These are phyloP conservation scores for Dicentrarchus labrax DNA, from an alignment of 2,113 vertebrate genomes.

Conservation along the genomic window DNA sequence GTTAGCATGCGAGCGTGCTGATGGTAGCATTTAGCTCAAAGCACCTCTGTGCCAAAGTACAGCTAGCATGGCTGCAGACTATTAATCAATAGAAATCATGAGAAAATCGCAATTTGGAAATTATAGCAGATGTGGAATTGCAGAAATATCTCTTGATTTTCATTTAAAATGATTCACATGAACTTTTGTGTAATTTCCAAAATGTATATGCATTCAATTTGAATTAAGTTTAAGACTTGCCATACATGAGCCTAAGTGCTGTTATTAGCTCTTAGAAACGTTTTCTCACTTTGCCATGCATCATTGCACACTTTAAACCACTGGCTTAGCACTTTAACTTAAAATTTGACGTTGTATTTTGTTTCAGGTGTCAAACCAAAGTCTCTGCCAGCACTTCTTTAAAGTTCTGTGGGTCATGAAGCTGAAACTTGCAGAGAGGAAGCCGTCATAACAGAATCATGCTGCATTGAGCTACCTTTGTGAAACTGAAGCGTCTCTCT, in stretches of 20 bases:
- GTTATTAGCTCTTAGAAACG: not conserved
- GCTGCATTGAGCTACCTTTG: not conserved
- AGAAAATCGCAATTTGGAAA: too few species aligned
- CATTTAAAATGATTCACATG: not conserved
- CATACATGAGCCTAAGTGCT: not conserved
- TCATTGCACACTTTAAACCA: not conserved
- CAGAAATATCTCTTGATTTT: too few species aligned
- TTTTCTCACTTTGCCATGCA: not conserved
- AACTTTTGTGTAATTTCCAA: not conserved
- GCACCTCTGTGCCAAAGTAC: not conserved
- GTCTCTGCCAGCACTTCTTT: not conserved
- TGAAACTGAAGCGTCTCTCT: conserved; percentile 2
- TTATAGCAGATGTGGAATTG: too few species aligned
- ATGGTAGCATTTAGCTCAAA: too few species aligned
- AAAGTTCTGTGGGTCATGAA: conserved; percentile 11
- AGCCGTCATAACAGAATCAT: not conserved
- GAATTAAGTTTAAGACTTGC: not conserved
- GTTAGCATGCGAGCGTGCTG: not conserved
- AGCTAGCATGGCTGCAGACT: too few species aligned
- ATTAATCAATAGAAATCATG: too few species aligned
- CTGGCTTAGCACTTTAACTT: not conserved
- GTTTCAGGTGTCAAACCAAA: conserved; percentile 21
- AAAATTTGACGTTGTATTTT: not conserved
- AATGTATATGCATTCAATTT: not conserved
- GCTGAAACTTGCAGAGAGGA: conserved; percentile 17